A percentile compares a stretch with the other conserved stretches of the same genome.
Evolutionary conservation across 37 sponge, comb jelly and placozoan genomes (phyloP).

Genomic region (Oopsacas minuta): DNA sequence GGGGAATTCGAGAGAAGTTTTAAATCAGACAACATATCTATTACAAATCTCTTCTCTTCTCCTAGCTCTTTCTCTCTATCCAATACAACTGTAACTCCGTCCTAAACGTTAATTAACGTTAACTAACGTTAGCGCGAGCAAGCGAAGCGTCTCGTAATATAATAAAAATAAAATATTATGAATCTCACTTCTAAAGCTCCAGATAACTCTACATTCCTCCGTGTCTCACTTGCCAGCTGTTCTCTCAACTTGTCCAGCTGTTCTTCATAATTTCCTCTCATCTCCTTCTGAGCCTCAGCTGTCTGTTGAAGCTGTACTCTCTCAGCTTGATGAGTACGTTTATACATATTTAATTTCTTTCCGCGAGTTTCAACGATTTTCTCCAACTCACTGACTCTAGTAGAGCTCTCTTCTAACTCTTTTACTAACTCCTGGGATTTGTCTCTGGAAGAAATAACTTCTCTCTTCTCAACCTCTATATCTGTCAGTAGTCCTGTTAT

Average conservation of each 20-base stretch:
- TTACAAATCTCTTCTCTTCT: constrained; percentile 1
- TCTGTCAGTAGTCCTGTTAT: neutral
- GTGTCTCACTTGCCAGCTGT: neutral
- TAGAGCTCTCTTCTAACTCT: neutral
- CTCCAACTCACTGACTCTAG: neutral
- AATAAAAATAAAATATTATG: no score
- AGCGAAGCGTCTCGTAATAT: no score
- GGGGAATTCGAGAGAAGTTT: neutral
- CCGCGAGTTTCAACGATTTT: neutral
- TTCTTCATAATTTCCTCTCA: neutral
- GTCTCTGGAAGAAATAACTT: neutral
- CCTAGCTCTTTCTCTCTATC: neutral
- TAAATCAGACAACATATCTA: neutral
- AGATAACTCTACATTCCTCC: neutral
- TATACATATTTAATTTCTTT: neutral
- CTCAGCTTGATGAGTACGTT: neutral
- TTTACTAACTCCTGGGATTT: neutral
- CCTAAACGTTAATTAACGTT: neutral
- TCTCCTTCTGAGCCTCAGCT: neutral
- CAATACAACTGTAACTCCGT: neutral
- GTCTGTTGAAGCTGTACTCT: neutral
- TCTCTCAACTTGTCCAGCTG: neutral
- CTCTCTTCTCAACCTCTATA: neutral
- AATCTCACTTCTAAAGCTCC: neutral
- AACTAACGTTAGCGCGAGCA: no score